These are phyloP conservation scores for Sinosuthora webbiana DNA, from an alignment of 2,113 vertebrate genomes.

Conservation along the genomic window DNA sequence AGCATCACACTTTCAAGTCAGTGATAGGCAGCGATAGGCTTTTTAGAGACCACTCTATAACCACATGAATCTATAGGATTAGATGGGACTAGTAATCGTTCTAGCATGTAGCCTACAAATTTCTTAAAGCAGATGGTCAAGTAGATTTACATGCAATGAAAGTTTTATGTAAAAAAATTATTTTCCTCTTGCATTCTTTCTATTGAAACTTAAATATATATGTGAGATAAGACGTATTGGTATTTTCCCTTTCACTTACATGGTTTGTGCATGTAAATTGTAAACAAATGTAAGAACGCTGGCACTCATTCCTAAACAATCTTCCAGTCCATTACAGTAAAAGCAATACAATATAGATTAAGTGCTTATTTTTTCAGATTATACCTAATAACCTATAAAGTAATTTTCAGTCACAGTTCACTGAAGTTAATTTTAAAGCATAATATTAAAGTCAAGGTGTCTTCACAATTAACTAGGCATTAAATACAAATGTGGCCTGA, in stretches of 20 bases:
- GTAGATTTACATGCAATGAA: not conserved
- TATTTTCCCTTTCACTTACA: not conserved
- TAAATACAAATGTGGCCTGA: constrained; percentile 54
- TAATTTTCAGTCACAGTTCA: constrained; percentile 58
- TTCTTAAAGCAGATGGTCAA: not conserved
- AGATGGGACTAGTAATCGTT: not conserved
- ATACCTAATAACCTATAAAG: constrained; percentile 62
- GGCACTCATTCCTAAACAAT: constrained; percentile 37
- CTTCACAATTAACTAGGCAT: constrained; percentile 65
- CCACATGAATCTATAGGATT: not conserved
- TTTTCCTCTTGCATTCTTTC: not conserved
- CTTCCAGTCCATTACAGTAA: constrained; percentile 35
- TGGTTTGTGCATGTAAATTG: not conserved
- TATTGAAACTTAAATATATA: not conserved
- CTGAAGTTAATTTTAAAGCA: constrained; percentile 62
- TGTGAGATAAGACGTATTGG: not conserved
- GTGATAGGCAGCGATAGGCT: not conserved
- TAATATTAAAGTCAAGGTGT: constrained; percentile 59
- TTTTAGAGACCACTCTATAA: not conserved
- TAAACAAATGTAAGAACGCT: constrained; percentile 19
- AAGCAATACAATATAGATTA: constrained; percentile 47
- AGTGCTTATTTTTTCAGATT: constrained; percentile 61
- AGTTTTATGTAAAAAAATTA: not conserved
- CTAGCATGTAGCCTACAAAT: not conserved
- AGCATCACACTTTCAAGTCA: not conserved